Base-by-base conservation (phyloP, 2,113 vertebrate genomes). In the Odocoileus hemionus region DNA sequence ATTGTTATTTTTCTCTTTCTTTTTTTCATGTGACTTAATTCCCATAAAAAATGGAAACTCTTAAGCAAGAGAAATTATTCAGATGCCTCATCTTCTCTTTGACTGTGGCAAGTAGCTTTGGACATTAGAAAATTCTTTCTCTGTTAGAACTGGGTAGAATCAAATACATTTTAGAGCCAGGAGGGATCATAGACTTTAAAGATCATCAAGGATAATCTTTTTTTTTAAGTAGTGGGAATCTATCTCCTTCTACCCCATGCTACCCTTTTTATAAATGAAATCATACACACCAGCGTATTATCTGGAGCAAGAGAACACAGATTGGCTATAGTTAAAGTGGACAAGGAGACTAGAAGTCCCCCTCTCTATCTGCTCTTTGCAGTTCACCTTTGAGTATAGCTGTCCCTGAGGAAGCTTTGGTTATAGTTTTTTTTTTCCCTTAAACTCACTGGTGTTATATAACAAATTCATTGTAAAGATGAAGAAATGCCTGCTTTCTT, bases 1-100 rank as follows among this genome's bases (percentile, higher is more conserved):
- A 21, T 86, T 89, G 85, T 50, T 95, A 76, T 80, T 90, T 84
- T 96, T 96, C 57, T 94, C 39, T 89, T 61, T 30, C 26, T 64
- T 50, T 89, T 78, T 78, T 96, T 94, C 33, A 43, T 47, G 84
- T 45, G 55, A 64, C n/a, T 89, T 95, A 61, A 61, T 93, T 91
- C 83, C 58, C 93, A 6, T 82, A 58, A 43, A 15, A 76, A 58
- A n/a, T 0, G 9, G 30, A 52, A n/a, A 36, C 74, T 79, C 61
- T 96, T 85, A 92, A 80, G 67, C 16, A 95, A 95, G 74, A 84
- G 36, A 45, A 96, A 94, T 2, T 30, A 84, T 21, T 47, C 52
- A 74, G 80, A 70, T 54, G 57, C 7, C 25, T 52, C 82, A 28
- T 70, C 19, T 86, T 33, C n/a, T 17, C 26, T 19, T 78, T 60